These are phyloP conservation scores for Octodon degus DNA, from an alignment of 2,113 vertebrate species.

Conservation along the genomic window DNA sequence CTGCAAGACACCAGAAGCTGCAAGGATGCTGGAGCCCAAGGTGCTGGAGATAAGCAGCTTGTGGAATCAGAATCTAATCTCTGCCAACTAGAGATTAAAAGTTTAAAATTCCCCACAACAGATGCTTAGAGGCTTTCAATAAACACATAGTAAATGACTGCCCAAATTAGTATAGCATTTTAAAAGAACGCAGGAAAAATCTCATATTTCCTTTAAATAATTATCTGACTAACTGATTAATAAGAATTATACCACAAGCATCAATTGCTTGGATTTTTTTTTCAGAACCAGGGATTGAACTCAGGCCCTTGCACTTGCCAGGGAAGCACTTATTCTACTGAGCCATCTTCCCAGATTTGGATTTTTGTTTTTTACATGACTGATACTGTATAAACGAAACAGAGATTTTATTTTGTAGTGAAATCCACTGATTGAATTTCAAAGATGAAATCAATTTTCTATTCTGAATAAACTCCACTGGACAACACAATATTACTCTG, in stretches of 20 bases:
- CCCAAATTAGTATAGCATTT: background rate
- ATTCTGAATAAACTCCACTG: background rate
- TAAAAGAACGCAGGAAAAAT: background rate
- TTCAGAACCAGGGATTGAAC: background rate
- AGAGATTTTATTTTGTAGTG: background rate
- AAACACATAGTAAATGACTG: background rate
- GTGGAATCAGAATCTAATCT: background rate
- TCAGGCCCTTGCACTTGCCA: no score
- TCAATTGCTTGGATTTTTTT: background rate
- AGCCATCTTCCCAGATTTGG: no score
- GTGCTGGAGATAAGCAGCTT: no score
- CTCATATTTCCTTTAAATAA: background rate
- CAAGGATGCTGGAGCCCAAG: rapidly evolving
- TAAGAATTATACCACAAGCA: background rate
- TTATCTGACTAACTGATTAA: background rate
- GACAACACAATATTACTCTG: background rate
- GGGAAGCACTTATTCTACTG: background rate
- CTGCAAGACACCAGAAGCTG: background rate
- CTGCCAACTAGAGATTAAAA: background rate
- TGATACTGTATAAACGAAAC: background rate
- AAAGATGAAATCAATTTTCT: background rate
- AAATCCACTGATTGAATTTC: background rate
- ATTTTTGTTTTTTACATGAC: background rate
- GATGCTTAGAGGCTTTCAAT: background rate
- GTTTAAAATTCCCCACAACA: background rate